phyloP scores from a whole-genome alignment of 2,888 invertebrate genomes.

The Synergus umbraculus region DNA sequence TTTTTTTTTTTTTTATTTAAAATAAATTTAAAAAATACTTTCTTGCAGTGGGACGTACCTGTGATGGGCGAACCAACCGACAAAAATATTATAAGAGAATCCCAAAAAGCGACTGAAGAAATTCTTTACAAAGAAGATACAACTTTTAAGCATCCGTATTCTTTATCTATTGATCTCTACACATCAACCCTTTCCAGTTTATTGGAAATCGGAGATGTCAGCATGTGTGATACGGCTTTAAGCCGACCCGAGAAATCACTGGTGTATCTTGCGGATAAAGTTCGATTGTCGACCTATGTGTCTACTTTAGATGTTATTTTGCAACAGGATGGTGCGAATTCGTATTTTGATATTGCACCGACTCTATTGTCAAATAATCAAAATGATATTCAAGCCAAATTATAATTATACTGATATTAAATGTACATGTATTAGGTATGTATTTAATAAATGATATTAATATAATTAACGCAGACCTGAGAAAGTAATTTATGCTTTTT shows the following conservation, averaged over 20 bases:
- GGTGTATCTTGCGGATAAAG: slow-evolving; percentile 61
- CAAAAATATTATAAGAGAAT: slow-evolving; percentile 79
- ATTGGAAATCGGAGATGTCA: slow-evolving; percentile 61
- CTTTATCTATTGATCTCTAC: slow-evolving; percentile 84
- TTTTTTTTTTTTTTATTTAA: slow-evolving; percentile 34
- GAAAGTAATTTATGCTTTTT: not conserved
- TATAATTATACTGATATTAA: slow-evolving; percentile 57
- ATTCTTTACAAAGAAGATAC: slow-evolving; percentile 74
- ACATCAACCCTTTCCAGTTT: slow-evolving; percentile 68
- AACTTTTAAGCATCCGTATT: slow-evolving; percentile 83
- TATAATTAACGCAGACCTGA: slow-evolving; percentile 16
- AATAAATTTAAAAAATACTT: slow-evolving; percentile 64
- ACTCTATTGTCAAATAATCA: slow-evolving; percentile 57
- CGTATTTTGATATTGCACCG: slow-evolving; percentile 62
- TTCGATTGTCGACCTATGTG: slow-evolving; percentile 59
- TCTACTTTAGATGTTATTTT: slow-evolving; percentile 63
- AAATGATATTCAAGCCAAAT: slow-evolving; percentile 67
- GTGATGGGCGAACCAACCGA: slow-evolving; percentile 69
- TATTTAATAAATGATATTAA: slow-evolving; percentile 37
- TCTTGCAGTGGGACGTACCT: slow-evolving; percentile 67
- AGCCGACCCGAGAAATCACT: slow-evolving; percentile 3
- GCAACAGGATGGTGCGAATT: slow-evolving; percentile 61
- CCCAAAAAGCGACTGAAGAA: slow-evolving; percentile 82
- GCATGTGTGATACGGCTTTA: slow-evolving; percentile 50
- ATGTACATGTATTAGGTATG: slow-evolving; percentile 19